These are phyloP conservation scores for Urocynchramus pylzowi DNA, from an alignment of 2,113 vertebrate genomes.

Conservation along the genomic window DNA sequence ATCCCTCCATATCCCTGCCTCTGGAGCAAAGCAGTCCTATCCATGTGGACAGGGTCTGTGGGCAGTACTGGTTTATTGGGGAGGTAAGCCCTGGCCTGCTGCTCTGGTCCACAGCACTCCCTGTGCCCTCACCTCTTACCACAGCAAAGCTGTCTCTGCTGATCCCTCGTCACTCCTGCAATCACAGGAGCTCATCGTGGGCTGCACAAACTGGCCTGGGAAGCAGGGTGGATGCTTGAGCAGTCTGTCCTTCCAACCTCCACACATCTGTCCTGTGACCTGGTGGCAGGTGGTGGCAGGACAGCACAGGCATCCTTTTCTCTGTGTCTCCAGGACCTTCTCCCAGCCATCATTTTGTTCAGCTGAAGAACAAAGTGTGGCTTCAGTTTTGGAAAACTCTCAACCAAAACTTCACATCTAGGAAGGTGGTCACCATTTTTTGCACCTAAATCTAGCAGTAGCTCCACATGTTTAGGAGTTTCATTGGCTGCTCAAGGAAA, in stretches of 20 bases:
- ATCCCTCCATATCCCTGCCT: background rate
- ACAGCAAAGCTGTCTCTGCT: background rate
- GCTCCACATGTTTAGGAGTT: background rate
- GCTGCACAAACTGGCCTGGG: background rate
- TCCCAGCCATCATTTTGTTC: conserved; percentile 53
- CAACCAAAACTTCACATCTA: conserved; percentile 80
- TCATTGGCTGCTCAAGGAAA: background rate
- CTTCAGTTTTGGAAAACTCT: conserved; percentile 68
- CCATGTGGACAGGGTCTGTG: fast-evolving
- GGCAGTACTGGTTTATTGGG: background rate
- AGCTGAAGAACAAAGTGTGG: conserved; percentile 77
- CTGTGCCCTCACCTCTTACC: fast-evolving
- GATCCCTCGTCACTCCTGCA: fast-evolving
- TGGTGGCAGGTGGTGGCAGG: fast-evolving
- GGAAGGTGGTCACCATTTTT: conserved; percentile 67
- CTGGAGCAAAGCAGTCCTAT: background rate
- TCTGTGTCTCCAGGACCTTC: background rate
- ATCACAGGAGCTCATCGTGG: fast-evolving
- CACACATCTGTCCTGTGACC: fast-evolving
- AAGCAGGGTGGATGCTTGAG: background rate
- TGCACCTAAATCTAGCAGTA: background rate
- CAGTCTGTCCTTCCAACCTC: fast-evolving
- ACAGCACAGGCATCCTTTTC: background rate
- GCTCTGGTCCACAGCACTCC: too few species aligned
- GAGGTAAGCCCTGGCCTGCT: background rate